Evolutionary conservation across 2,113 vertebrate species (phyloP).

Genomic region (Chionomys nivalis): DNA sequence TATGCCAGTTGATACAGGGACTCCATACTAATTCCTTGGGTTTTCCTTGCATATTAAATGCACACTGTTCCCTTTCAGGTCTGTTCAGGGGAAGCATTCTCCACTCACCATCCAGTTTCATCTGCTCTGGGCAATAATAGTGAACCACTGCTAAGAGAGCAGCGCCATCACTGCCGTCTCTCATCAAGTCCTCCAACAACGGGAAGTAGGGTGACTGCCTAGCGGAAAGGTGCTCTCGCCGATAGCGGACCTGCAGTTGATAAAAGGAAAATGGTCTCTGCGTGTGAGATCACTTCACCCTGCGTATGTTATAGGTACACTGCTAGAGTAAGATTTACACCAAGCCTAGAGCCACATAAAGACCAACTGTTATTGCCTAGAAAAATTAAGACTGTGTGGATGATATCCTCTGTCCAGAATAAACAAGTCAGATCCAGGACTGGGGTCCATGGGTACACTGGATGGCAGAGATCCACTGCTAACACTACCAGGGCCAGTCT

Average conservation of each 20-base stretch:
- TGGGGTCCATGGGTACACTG: neutral
- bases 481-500: rapidly evolving
- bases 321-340: rapidly evolving
- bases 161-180: constrained; percentile 92
- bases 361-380: rapidly evolving
- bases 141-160: constrained; percentile 94
- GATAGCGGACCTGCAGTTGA: constrained; percentile 92
- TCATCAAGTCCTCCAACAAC: constrained; percentile 93
- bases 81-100: neutral
- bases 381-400: rapidly evolving
- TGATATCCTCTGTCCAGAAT: neutral
- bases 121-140: constrained; percentile 96
- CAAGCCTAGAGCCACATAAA: rapidly evolving
- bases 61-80: neutral
- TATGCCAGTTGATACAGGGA: neutral
- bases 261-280: neutral
- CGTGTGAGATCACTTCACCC: rapidly evolving
- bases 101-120: constrained; percentile 94
- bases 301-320: neutral
- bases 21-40: neutral
- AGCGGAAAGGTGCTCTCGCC: constrained; percentile 93
- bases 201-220: constrained; percentile 93
- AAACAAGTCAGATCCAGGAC: neutral
- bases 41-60: neutral
- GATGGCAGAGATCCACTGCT: rapidly evolving